Evolutionary conservation across 2,113 vertebrate genomes (phyloP), one percentile per base, ranked within the genome.

Genomic region (Cariama cristata): DNA sequence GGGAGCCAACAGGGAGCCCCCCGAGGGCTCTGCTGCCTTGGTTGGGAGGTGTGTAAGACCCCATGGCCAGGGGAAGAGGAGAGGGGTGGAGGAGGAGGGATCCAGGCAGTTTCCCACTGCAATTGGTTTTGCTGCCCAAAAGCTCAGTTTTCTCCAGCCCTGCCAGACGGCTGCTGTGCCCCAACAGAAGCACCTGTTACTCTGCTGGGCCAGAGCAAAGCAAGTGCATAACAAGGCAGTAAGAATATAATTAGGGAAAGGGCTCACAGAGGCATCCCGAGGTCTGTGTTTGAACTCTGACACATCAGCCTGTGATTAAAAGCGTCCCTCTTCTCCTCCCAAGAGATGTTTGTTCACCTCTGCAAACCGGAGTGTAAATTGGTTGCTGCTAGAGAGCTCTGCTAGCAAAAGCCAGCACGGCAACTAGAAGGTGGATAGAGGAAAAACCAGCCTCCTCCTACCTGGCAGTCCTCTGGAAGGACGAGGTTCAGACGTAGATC

Each of bases 91-190:
- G 12, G 49, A 87, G 32, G 26, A 85, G 52, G 32, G 47, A 63
- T 79, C 38, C 5, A 5, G 33, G 21, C 44, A 13, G 23, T 55
- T 88, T 63, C 32, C 56, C 67, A 33, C 8, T 32, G 60, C 38
- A 40, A 19, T 21, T 49, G 32, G 11, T 33, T 82, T 82, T 67
- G 52, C 32, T 59, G n/a, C 50, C 79, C 47, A 30, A 62, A 74
- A 81, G 5, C 18, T 47, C 16, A 0, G 0, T 77, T 67, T 86
- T 60, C 35, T 38, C 32, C 35, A 47, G 40, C 50, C 14, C 27
- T 1, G 0, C 32, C 0, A 0, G 47, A 18, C 0, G 2, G 21
- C 26, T 62, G 68, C 79, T 81, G 55, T 52, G 55, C n/a, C 63
- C 60, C 3, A 6, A 16, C 35, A 44, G 40, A 72, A 94, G 9